phyloP scores from a whole-genome alignment of 92 coral and sea anemone genomes.

The Anthopleura xanthogrammica region DNA sequence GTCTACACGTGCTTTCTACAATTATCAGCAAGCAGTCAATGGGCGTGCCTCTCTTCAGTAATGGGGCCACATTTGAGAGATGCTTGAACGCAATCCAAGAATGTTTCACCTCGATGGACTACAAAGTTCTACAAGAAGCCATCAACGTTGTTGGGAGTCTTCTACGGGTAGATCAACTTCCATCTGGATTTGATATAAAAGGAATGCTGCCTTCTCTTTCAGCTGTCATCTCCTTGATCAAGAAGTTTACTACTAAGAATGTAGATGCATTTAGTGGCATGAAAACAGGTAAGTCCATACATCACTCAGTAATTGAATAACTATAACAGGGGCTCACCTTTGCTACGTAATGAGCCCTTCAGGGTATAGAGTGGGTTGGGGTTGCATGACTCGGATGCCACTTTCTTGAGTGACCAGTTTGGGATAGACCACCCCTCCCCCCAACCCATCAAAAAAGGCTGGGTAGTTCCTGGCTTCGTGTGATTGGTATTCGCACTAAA shows the following conservation, averaged over 20 bases:
- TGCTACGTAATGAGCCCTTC: background rate
- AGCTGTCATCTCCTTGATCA: constrained; percentile 50
- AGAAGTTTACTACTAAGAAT: constrained; percentile 59
- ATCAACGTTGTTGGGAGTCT: constrained; percentile 53
- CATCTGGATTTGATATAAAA: constrained; percentile 45
- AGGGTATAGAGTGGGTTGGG: background rate
- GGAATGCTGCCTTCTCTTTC: constrained; percentile 45
- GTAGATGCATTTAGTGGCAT: constrained; percentile 54
- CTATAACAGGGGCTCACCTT: too few relatives aligned
- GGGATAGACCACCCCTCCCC: background rate
- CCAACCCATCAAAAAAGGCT: background rate
- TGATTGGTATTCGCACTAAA: too few relatives aligned
- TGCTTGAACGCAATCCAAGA: constrained; percentile 58
- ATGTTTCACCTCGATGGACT: constrained; percentile 72
- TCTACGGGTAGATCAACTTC: constrained; percentile 55
- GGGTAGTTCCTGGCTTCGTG: background rate
- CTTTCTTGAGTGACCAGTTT: too few relatives aligned
- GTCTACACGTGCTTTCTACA: constrained; percentile 62
- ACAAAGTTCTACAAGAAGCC: constrained; percentile 71
- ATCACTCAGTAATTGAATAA: background rate
- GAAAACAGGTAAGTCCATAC: constrained; percentile 56
- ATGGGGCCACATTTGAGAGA: constrained; percentile 45
- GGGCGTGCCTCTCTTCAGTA: constrained; percentile 63
- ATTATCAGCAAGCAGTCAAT: constrained; percentile 60
- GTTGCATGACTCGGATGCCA: background rate